These are phyloP conservation scores for Dione vanillae DNA, from an alignment of 2,888 invertebrate species.

Conservation along the genomic window DNA sequence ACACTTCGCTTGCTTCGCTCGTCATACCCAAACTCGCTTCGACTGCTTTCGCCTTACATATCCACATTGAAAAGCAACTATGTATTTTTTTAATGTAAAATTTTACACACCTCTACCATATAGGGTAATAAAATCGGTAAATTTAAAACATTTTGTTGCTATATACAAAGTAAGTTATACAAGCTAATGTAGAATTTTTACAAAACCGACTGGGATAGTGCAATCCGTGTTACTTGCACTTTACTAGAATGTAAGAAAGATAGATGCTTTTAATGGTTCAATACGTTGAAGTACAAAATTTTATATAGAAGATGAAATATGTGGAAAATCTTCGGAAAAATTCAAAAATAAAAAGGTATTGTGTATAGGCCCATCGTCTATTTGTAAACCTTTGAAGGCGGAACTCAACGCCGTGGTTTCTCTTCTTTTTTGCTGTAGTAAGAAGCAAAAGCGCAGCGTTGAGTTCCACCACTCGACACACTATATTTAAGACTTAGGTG, in stretches of 20 bases:
- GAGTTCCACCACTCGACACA: too few species aligned
- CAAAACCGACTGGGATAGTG: not conserved
- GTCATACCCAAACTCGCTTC: too few species aligned
- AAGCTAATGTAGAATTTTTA: not conserved
- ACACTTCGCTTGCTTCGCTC: too few species aligned
- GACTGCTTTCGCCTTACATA: too few species aligned
- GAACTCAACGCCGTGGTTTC: too few species aligned
- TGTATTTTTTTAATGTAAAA: not conserved
- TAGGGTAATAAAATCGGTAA: constrained; percentile 3
- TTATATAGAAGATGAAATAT: not conserved
- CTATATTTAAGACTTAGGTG: too few species aligned
- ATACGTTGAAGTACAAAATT: not conserved
- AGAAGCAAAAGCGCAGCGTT: too few species aligned
- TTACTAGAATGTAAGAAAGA: not conserved
- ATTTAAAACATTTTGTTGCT: not conserved
- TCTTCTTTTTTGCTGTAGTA: too few species aligned
- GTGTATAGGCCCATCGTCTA: too few species aligned
- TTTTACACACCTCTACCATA: not conserved
- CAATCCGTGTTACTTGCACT: constrained; percentile 3
- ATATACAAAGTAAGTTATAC: constrained; percentile 6
- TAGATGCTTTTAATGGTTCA: constrained; percentile 16
- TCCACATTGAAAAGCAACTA: too few species aligned
- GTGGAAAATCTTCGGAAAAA: not conserved
- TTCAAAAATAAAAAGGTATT: not conserved
- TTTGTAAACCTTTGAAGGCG: too few species aligned